phyloP scores from a whole-genome alignment of 2,797 vertebrate genomes.

The Peromyscus aztecus region DNA sequence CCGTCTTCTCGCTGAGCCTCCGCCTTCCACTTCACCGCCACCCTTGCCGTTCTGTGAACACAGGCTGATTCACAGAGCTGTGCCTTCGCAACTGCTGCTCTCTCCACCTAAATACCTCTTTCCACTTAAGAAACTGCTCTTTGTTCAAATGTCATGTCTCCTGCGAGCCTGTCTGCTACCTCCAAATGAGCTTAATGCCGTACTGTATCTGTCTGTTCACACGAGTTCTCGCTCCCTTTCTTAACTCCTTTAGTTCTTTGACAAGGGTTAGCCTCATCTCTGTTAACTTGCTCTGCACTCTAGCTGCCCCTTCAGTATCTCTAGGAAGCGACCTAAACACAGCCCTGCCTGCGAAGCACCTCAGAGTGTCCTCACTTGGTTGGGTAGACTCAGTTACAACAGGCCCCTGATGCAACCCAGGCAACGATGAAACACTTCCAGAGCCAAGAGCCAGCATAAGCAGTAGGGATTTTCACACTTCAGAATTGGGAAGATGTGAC shows the following conservation, averaged over 20 bases:
- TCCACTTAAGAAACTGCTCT: background rate
- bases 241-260: background rate
- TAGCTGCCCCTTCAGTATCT: background rate
- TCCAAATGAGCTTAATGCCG: background rate
- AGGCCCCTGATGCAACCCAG: background rate
- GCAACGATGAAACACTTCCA: background rate
- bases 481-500: background rate
- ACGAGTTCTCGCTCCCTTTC: background rate
- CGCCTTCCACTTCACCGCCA: accelerated
- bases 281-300: background rate
- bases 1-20: background rate
- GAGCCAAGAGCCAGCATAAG: background rate
- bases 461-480: background rate
- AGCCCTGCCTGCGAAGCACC: background rate
- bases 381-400: accelerated
- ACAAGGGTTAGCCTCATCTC: background rate
- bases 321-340: background rate
- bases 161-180: background rate
- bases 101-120: accelerated
- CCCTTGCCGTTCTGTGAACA: background rate
- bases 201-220: background rate
- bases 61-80: accelerated
- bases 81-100: background rate
- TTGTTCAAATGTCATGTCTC: background rate
- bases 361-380: background rate